Base-by-base conservation (phyloP, 2,113 vertebrate genomes). In the Synchiropus splendidus region DNA sequence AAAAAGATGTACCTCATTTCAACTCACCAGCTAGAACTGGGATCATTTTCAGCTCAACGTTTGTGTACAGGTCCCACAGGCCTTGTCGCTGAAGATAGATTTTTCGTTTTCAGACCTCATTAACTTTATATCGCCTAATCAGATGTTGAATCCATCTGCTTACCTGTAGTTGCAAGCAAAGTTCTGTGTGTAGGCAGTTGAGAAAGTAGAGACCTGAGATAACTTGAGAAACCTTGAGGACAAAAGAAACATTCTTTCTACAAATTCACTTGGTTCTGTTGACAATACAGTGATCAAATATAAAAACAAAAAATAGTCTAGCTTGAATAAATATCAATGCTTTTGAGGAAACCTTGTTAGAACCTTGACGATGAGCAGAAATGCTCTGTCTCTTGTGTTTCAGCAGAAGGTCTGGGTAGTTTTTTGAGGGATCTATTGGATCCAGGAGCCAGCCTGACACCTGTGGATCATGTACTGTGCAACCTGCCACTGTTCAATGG, bases 401-500 rank as follows among this genome's bases (percentile, higher is more conserved):
- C 39, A 50, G 55, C 13, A 90, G 79, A 51, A 97, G 84, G 30
- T 83, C 70, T 39, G 83, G 76, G 79, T 88, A 96, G 39, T 84
- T 85, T 27, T 85, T 80, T 16, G 81, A 70, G 0, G 85, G 77
- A 46, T 92, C 86, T 0, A 74, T 66, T 15, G 92, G 89, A 54
- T 94, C 89, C 63, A 95, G 71, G 3, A 97, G 83, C 93, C 92
- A 95, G 0, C 83, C 88, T 9, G 90, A 88, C 56, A 94, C 86
- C 70, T 89, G 87, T 16, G 92, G 90, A 62, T 95, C 92, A 12
- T 92, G 74, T 17, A 92, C 61, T 0, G 72, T 56, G 62, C 81
- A 87, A 16, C 58, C 64, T 5, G 80, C 78, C 66, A 85, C 92
- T 97, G 40, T 6, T 70, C 34, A 67, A 10, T 9, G 56, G 5